Conservation (phyloP, 2,113 vertebrate species). For the Tetraodon nigroviridis region DNA sequence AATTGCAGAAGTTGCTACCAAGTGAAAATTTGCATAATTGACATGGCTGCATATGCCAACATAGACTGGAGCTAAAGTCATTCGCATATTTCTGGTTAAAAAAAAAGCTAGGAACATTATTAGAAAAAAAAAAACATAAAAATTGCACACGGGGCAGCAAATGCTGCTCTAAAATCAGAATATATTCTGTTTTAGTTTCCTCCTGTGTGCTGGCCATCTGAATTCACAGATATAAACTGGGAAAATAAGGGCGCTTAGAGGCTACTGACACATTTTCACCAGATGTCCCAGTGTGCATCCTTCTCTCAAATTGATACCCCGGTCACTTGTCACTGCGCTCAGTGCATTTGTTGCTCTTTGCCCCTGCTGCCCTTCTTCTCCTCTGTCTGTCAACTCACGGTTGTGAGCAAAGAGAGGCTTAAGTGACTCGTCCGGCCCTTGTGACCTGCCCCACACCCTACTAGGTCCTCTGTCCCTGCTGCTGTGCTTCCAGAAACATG, state of each 20-base stretch:
- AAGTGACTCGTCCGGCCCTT: conserved; percentile 17
- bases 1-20: conserved; percentile 59
- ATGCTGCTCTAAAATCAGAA: too few relatives aligned
- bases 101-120: too few relatives aligned
- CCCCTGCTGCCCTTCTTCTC: conserved; percentile 8
- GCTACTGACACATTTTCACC: conserved; percentile 24
- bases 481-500: conserved; percentile 36
- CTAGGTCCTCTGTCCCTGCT: conserved; percentile 1
- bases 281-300: not conserved
- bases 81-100: conserved; percentile 7
- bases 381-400: conserved; percentile 12
- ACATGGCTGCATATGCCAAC: conserved; percentile 55
- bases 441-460: conserved; percentile 16
- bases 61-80: conserved; percentile 9
- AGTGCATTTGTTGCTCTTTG: not conserved
- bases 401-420: conserved; percentile 30
- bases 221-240: not conserved
- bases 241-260: conserved; percentile 10
- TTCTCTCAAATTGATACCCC: conserved; percentile 5
- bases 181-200: too few relatives aligned
- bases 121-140: too few relatives aligned
- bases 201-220: too few relatives aligned
- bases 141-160: too few relatives aligned
- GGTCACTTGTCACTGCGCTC: not conserved
- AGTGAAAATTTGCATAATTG: conserved; percentile 65